These are phyloP conservation scores for Aradus depressus DNA, from an alignment of 2,888 invertebrate genomes.

Conservation along the genomic window DNA sequence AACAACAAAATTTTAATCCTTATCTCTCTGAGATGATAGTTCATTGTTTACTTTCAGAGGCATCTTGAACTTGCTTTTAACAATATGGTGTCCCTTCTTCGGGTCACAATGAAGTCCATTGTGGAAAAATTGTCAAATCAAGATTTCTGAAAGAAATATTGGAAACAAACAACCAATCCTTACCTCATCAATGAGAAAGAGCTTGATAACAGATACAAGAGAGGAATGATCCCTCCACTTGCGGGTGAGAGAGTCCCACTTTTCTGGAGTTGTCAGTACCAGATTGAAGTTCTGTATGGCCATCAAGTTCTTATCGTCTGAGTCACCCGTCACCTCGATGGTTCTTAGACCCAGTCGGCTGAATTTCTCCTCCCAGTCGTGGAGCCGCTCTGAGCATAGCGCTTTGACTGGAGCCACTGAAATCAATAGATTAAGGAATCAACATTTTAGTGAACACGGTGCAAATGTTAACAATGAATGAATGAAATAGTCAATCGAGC, in stretches of 20 bases:
- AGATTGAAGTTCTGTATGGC: slow-evolving; percentile 42
- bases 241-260: slow-evolving; percentile 71
- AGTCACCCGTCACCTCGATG: slow-evolving; percentile 65
- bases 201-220: slow-evolving; percentile 49
- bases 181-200: slow-evolving; percentile 65
- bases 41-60: no score
- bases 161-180: no score
- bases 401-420: slow-evolving; percentile 73
- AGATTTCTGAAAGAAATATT: no score
- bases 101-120: no score
- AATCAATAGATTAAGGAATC: slow-evolving; percentile 9
- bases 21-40: no score
- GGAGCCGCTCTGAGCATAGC: slow-evolving; percentile 56
- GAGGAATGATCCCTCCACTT: slow-evolving; percentile 56
- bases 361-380: slow-evolving; percentile 64
- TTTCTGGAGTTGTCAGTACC: slow-evolving; percentile 72
- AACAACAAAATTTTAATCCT: no score
- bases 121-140: no score
- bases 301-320: slow-evolving; percentile 49
- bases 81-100: no score
- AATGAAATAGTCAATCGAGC: no score
- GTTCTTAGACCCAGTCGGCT: slow-evolving; percentile 47
- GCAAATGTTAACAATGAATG: no score
- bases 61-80: no score
- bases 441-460: no score